These are phyloP conservation scores for Cyprinus carpio DNA, from an alignment of 2,113 vertebrate species.

Conservation along the genomic window DNA sequence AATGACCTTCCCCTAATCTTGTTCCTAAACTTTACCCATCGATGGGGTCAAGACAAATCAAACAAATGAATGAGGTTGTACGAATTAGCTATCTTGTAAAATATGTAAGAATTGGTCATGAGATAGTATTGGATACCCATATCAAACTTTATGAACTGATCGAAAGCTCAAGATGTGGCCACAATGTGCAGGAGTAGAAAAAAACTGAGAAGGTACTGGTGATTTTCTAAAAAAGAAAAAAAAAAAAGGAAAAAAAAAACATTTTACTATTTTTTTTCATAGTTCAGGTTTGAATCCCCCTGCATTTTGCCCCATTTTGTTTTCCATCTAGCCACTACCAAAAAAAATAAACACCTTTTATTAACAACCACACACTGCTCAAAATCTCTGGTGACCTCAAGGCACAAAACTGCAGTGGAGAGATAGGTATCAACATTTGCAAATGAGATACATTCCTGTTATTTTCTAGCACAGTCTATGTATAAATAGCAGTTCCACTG, in stretches of 20 bases:
- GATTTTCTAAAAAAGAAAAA: no score
- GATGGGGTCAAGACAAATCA: no score
- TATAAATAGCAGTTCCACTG: neutral
- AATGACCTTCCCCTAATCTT: no score
- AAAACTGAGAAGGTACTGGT: neutral
- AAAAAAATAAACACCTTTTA: neutral
- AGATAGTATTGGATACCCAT: no score
- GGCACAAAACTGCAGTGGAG: neutral
- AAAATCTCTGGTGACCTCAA: neutral
- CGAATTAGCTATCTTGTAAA: no score
- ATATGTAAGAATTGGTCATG: no score
- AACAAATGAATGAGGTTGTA: no score
- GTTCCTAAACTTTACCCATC: no score
- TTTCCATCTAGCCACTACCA: neutral
- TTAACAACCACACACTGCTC: neutral
- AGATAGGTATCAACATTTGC: neutral
- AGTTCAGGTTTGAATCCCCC: neutral
- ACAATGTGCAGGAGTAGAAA: neutral
- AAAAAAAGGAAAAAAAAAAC: no score
- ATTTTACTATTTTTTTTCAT: no score
- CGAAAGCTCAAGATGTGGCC: neutral
- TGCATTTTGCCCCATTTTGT: neutral
- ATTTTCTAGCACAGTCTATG: conserved; percentile 7
- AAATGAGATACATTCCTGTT: neutral
- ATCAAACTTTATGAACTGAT: neutral